These are phyloP conservation scores for Ericerus pela DNA, from an alignment of 1,140 invertebrate species.

Conservation along the genomic window DNA sequence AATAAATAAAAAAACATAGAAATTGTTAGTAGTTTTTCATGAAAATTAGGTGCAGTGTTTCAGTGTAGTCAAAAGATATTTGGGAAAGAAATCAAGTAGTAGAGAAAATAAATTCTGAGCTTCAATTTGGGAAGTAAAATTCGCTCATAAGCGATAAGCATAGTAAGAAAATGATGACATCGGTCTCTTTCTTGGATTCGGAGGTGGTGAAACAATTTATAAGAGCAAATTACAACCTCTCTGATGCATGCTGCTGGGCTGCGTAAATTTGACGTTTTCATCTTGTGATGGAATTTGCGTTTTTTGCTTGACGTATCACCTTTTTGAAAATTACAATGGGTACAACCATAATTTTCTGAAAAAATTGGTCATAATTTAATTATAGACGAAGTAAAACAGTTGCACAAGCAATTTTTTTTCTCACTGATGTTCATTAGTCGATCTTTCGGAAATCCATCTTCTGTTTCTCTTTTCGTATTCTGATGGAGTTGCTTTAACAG, in stretches of 20 bases:
- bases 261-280: too few species aligned
- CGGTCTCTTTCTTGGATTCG: too few species aligned
- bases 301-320: not conserved
- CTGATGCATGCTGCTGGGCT: too few species aligned
- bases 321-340: not conserved
- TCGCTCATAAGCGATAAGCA: too few species aligned
- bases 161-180: too few species aligned
- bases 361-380: too few species aligned
- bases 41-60: not conserved
- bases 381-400: too few species aligned
- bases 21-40: not conserved
- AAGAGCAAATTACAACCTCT: too few species aligned
- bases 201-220: too few species aligned
- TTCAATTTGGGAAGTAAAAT: too few species aligned
- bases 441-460: not conserved
- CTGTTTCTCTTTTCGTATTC: not conserved
- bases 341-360: not conserved
- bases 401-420: not conserved
- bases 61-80: not conserved
- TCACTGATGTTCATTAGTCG: not conserved
- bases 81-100: not conserved
- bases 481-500: constrained; percentile 23
- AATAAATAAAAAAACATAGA: not conserved
- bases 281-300: too few species aligned
- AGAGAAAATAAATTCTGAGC: not conserved